phyloP scores from a whole-genome alignment of 2,113 vertebrate species.

The Grus americana region DNA sequence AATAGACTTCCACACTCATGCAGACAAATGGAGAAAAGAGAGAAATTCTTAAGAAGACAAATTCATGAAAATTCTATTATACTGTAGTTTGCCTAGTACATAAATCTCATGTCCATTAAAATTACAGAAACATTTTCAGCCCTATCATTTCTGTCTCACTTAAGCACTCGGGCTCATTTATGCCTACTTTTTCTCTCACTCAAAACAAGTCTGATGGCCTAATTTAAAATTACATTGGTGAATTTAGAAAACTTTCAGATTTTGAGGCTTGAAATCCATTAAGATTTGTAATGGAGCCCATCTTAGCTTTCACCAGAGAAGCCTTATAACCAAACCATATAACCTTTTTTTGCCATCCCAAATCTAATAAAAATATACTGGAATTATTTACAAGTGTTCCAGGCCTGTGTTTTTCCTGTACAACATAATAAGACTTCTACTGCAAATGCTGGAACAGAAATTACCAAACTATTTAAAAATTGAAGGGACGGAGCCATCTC shows the following conservation, averaged over 20 bases:
- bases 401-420: not conserved
- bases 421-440: not conserved
- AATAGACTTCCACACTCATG: not conserved
- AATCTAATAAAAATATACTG: not conserved
- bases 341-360: not conserved
- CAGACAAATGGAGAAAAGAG: not conserved
- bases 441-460: not conserved
- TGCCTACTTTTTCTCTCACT: not conserved
- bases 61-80: constrained; percentile 35
- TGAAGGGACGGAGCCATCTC: not conserved
- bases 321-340: not conserved
- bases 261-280: not conserved
- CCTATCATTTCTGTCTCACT: not conserved
- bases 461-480: not conserved
- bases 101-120: constrained; percentile 46
- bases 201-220: not conserved
- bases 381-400: not conserved
- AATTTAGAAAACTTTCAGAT: constrained; percentile 7
- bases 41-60: constrained; percentile 8
- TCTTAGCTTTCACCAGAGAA: not conserved
- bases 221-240: not conserved
- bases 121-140: constrained; percentile 42
- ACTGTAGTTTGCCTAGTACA: not conserved
- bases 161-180: constrained; percentile 20
- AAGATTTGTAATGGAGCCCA: not conserved